Percentiles rank a stretch among this genome's conserved stretches.
phyloP scores from a whole-genome alignment of 2,888 invertebrate species.

The Biston betularia region DNA sequence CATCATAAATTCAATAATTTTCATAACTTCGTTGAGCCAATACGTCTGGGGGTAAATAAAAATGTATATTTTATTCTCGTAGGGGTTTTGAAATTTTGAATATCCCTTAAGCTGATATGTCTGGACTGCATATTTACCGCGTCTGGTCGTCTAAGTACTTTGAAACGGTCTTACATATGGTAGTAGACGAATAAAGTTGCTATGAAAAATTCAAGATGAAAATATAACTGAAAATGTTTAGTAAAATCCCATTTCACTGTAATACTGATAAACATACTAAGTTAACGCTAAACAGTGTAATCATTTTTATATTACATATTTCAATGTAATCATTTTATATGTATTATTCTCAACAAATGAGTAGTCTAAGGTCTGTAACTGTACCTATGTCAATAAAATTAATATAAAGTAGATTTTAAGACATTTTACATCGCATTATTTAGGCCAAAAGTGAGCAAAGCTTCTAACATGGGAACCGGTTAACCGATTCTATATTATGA shows the following conservation, averaged over 20 bases:
- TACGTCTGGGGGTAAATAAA: conserved; percentile 41
- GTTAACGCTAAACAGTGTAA: neutral
- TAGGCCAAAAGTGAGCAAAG: too few species aligned
- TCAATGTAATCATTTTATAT: too few species aligned
- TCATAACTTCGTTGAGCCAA: conserved; percentile 43
- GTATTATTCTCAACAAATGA: too few species aligned
- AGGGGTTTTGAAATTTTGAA: conserved; percentile 23
- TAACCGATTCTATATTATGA: too few species aligned
- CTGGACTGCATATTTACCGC: conserved; percentile 29
- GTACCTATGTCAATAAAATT: too few species aligned
- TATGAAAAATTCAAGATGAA: neutral
- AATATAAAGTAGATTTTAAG: too few species aligned
- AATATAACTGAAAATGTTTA: neutral
- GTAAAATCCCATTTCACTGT: neutral
- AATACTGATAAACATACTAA: neutral
- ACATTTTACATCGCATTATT: too few species aligned
- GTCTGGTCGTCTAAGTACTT: conserved; percentile 24
- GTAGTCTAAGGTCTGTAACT: too few species aligned
- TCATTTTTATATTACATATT: neutral
- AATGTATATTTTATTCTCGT: conserved; percentile 34
- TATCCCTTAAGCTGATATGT: conserved; percentile 33
- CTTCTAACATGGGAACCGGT: too few species aligned
- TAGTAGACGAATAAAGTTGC: conserved; percentile 2
- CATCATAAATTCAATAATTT: conserved; percentile 43
- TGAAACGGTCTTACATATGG: conserved; percentile 5